A percentile compares a stretch with the other conserved stretches of the same genome.
These are phyloP conservation scores for Drosophila baimaii DNA, from an alignment of 1,140 invertebrate species.

Conservation along the genomic window DNA sequence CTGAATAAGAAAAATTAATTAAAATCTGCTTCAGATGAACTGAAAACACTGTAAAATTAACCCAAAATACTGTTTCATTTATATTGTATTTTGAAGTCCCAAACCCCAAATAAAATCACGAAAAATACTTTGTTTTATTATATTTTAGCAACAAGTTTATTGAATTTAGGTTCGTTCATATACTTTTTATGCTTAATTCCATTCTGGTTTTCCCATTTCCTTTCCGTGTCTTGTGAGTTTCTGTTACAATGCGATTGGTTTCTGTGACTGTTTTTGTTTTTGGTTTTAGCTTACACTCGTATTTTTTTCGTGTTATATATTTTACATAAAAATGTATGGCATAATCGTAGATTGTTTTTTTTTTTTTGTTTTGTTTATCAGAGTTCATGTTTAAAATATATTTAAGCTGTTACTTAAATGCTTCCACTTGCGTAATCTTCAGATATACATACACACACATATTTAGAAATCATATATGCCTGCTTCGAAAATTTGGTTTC, in stretches of 20 bases:
- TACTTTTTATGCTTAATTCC: conserved; percentile 74
- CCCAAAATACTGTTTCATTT: too few species aligned
- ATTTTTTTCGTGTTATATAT: conserved; percentile 56
- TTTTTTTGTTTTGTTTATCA: conserved; percentile 64
- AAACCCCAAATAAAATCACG: conserved; percentile 8
- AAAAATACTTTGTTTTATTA: conserved; percentile 50
- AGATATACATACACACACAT: conserved; percentile 54
- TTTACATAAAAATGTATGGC: conserved; percentile 79
- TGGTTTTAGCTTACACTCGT: conserved; percentile 67
- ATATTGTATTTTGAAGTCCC: too few species aligned
- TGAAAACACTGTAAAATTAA: too few species aligned
- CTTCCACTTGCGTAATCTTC: conserved; percentile 51
- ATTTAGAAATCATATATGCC: conserved; percentile 64
- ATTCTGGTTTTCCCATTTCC: conserved; percentile 57
- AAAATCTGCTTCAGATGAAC: too few species aligned
- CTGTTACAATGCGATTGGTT: conserved; percentile 73
- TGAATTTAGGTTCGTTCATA: conserved; percentile 78
- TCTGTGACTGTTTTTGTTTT: conserved; percentile 42
- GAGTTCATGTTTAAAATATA: conserved; percentile 78
- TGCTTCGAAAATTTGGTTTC: conserved; percentile 57
- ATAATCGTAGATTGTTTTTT: conserved; percentile 78
- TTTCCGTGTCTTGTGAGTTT: conserved; percentile 70
- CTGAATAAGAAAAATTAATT: too few species aligned
- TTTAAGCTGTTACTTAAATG: conserved; percentile 67
- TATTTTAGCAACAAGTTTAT: conserved; percentile 83